Evolutionary conservation across 2,888 invertebrate genomes (phyloP), one percentile per base, ranked within the genome.

Genomic region (Macroteleia sp.): DNA sequence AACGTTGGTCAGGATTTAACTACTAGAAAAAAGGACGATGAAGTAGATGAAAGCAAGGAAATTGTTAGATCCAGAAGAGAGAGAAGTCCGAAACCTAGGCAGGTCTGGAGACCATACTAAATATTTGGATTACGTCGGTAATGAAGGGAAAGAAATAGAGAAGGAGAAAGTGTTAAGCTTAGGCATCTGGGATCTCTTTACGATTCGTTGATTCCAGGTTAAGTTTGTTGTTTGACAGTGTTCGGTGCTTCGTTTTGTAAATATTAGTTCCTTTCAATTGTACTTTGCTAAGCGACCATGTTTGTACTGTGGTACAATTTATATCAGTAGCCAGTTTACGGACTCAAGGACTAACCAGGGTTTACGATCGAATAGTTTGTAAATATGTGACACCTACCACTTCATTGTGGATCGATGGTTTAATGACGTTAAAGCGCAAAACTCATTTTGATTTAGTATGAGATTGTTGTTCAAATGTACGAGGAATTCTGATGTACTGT

Each of bases 321-420:
- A 74, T 78, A 74, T 78, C 70, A 78, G 66, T 74, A 74, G 66
- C 46, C 50, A 66, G 36, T 66, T 59, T 42, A 66, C 81, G 85
- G 86, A 89, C 87, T 89, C 87, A 87, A 88, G 91, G 91, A 91
- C 90, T 90, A 90, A 91, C 89, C 91, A 91, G 91, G 91, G 91
- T 91, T 90, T 88, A 87, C 83, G 85, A 88, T 88, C 85, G 81
- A 84, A 82, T 82, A 82, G 61, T 77, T 83, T 88, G 87, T 88
- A 88, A 83, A 86, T 88, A 87, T 66, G 44, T 73, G 64, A 39
- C 54, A 32, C 48, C 34, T 61, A n/a, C n/a, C 46, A 22, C 52
- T 44, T 12, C 10, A 19, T 30, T 50, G 61, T 67, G 50, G 61
- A 30, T 56, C 48, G 66, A 77, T 59, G 66, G 41, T 71, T 71